These are phyloP conservation scores for Etheostoma nigrum DNA, from an alignment of 2,797 vertebrate genomes.

Conservation along the genomic window DNA sequence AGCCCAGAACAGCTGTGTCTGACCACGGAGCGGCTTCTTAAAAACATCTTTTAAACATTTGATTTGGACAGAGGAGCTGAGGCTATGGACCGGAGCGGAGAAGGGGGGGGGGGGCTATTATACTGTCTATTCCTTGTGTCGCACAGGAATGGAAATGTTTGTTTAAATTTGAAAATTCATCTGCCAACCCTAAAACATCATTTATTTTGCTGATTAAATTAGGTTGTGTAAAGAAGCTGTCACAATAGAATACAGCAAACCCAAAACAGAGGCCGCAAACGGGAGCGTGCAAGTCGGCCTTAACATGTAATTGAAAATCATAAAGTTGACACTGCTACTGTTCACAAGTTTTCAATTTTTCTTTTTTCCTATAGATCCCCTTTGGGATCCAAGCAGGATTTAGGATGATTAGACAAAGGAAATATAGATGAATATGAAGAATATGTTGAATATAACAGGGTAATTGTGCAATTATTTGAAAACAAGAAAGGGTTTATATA, in stretches of 20 bases:
- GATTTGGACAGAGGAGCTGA: constrained; percentile 77
- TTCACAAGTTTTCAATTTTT: constrained; percentile 36
- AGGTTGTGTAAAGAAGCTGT: constrained; percentile 51
- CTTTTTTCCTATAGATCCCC: constrained; percentile 36
- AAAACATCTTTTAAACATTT: constrained; percentile 84
- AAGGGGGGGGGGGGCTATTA: constrained; percentile 31
- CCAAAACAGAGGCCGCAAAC: constrained; percentile 45
- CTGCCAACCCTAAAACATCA: constrained; percentile 57
- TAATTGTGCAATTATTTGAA: constrained; percentile 19
- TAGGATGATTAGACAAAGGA: background rate
- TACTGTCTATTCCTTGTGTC: constrained; percentile 54
- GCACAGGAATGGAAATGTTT: constrained; percentile 58
- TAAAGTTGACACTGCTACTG: constrained; percentile 59
- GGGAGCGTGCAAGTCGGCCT: constrained; percentile 36
- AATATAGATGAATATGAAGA: background rate
- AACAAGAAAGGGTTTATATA: constrained; percentile 9
- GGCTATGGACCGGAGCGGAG: constrained; percentile 55
- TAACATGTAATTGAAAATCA: constrained; percentile 62
- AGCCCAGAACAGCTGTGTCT: constrained; percentile 80
- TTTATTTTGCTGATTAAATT: constrained; percentile 66
- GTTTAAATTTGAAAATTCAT: constrained; percentile 65
- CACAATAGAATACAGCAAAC: constrained; percentile 49
- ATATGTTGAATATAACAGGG: constrained; percentile 1
- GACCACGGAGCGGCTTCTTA: constrained; percentile 77
- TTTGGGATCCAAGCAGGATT: background rate